Evolutionary conservation across 2,113 vertebrate genomes (phyloP), one percentile per base, ranked within the genome.

Genomic region (Cottus gobio): DNA sequence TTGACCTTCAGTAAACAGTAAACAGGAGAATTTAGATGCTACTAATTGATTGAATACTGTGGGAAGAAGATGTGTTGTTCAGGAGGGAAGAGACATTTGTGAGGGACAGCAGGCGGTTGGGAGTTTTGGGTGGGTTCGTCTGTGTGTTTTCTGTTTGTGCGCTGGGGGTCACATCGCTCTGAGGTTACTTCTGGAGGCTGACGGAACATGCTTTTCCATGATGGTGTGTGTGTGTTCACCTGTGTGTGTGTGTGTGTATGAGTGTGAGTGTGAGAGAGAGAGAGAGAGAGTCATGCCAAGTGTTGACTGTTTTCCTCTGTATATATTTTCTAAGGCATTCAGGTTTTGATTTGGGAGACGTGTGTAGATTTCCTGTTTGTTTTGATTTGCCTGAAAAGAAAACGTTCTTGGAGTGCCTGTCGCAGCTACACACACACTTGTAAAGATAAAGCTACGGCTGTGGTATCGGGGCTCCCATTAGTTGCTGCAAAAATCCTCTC

Each of bases 321-420:
- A 93, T 82, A 90, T 93, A 90, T 89, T 92, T 91, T 91, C 60
- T 65, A 84, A 81, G 60, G 79, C 83, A 42, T 83, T 80, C 46
- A 72, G 62, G 70, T 64, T 77, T 71, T 71, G 18, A 76, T 82
- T 84, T 71, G 65, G 80, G 76, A 89, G 66, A 80, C 20, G 6
- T 58, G 58, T 44, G 24, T 73, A 76, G 24, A 73, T 68, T 88
- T 73, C 52, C 65, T 54, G n/a, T 79, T 71, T 65, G 37, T 64
- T 82, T 89, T 83, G 1, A 75, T 82, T 74, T 28, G 63, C 83
- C 66, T 89, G 78, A 85, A 79, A 86, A 89, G 60, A 77, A 78
- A 75, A 48, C 10, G 1, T 71, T 42, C 81, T 84, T 68, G 76
- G 89, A 87, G 89, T 91, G 87, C 90, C 89, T 92, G 89, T 83